phyloP scores from a whole-genome alignment of 1,140 invertebrate species.

The Nautilus pompilius region DNA sequence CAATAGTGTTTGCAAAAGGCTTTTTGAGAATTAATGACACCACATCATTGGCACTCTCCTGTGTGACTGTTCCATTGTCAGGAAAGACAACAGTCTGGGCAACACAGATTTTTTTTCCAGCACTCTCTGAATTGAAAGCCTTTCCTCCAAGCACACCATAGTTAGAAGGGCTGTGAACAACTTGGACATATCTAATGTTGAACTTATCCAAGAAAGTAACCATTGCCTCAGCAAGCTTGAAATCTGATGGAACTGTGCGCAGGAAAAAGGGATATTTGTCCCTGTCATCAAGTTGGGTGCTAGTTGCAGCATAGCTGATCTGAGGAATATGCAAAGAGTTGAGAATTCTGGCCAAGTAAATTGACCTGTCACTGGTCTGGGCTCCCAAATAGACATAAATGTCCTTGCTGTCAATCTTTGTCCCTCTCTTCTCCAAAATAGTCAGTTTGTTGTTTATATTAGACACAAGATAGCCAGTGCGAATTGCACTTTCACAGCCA shows the following conservation, averaged over 20 bases:
- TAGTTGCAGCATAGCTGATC: slow-evolving; percentile 77
- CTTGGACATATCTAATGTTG: slow-evolving; percentile 46
- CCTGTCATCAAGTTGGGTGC: slow-evolving; percentile 70
- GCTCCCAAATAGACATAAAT: slow-evolving; percentile 44
- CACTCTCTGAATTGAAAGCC: slow-evolving; percentile 24
- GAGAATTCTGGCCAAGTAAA: slow-evolving; percentile 40
- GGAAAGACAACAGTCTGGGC: slow-evolving; percentile 36
- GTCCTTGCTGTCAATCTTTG: slow-evolving; percentile 25
- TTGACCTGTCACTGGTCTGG: slow-evolving; percentile 39
- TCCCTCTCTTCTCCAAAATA: slow-evolving; percentile 22
- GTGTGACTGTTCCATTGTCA: slow-evolving; percentile 26
- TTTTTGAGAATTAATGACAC: slow-evolving; percentile 32
- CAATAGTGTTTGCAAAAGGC: slow-evolving; percentile 42
- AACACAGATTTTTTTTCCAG: slow-evolving; percentile 36
- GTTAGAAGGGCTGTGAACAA: slow-evolving; percentile 29
- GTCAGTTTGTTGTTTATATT: slow-evolving; percentile 41
- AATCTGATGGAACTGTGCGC: slow-evolving; percentile 76
- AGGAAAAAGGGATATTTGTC: slow-evolving; percentile 74
- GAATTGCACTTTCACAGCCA: slow-evolving; percentile 38
- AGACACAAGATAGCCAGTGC: slow-evolving; percentile 39
- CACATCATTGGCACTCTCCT: slow-evolving; percentile 36
- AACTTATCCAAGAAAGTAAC: slow-evolving; percentile 38
- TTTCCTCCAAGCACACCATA: slow-evolving; percentile 29
- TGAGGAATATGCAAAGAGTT: slow-evolving; percentile 70
- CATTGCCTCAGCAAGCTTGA: slow-evolving; percentile 74